phyloP scores from a whole-genome alignment of 2,113 vertebrate species.

The Corythoichthys intestinalis region DNA sequence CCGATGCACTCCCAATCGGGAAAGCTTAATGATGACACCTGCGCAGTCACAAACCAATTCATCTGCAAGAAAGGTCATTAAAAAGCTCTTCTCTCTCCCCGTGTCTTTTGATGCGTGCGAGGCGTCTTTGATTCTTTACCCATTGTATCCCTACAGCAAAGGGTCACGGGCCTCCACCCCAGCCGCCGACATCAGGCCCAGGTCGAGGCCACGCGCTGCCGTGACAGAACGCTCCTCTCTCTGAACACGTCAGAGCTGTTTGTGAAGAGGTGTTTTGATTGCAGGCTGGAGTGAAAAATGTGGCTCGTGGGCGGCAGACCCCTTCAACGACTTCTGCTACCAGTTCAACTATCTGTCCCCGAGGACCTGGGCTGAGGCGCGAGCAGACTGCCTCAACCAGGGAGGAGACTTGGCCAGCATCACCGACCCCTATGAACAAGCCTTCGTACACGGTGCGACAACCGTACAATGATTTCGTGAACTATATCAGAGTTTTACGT shows the following conservation, averaged over 20 bases:
- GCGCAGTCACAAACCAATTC: constrained; percentile 50
- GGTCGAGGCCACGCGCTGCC: constrained; percentile 35
- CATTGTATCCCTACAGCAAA: constrained; percentile 49
- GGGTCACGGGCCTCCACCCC: constrained; percentile 67
- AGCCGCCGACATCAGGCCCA: constrained; percentile 73
- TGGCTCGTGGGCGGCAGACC: constrained; percentile 67
- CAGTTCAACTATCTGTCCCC: constrained; percentile 64
- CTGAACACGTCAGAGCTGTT: no score
- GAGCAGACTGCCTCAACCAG: constrained; percentile 72
- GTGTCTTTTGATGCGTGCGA: neutral
- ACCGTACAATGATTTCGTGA: no score
- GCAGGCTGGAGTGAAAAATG: constrained; percentile 75
- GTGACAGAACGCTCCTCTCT: neutral
- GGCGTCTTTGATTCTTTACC: neutral
- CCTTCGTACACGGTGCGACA: constrained; percentile 65
- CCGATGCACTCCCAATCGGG: constrained; percentile 34
- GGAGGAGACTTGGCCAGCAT: constrained; percentile 73
- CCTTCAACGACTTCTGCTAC: constrained; percentile 76
- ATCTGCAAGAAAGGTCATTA: constrained; percentile 72
- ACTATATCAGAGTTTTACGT: no score
- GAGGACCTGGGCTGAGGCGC: constrained; percentile 71
- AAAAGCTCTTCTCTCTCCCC: neutral
- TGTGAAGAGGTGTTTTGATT: neutral
- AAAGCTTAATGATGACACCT: constrained; percentile 63
- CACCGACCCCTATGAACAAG: constrained; percentile 70